These are phyloP conservation scores for Pachydiplax longipennis DNA, from an alignment of 2,888 invertebrate species.

Conservation along the genomic window DNA sequence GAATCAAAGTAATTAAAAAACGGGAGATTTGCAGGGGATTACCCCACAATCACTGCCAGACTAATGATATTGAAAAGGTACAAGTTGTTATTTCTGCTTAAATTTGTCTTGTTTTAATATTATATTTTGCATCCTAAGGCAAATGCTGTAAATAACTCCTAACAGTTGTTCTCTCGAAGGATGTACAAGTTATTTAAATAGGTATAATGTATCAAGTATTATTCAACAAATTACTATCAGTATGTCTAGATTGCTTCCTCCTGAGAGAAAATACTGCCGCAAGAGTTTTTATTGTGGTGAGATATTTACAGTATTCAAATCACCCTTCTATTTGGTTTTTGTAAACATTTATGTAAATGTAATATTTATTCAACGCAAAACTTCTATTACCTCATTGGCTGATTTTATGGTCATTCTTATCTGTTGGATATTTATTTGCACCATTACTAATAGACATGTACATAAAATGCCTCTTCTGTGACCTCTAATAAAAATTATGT, in stretches of 20 bases:
- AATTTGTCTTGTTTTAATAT: background rate
- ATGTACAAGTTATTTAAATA: no score
- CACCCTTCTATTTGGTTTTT: background rate
- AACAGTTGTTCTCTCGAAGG: no score
- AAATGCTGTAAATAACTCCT: background rate
- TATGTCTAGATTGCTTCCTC: no score
- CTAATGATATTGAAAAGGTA: background rate
- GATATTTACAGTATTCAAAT: background rate
- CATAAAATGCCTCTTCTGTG: constrained; percentile 26
- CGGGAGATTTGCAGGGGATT: background rate
- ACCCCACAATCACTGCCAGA: constrained; percentile 30
- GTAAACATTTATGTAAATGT: background rate
- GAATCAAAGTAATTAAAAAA: background rate
- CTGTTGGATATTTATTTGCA: background rate
- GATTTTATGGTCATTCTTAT: background rate
- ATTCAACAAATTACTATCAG: no score
- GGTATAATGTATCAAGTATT: no score
- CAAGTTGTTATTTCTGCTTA: background rate
- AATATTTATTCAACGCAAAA: background rate
- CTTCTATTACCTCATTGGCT: background rate
- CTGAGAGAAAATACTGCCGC: no score
- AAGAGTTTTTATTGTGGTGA: no score
- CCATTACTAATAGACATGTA: constrained; percentile 4
- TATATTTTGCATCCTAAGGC: constrained; percentile 26
- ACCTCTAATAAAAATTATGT: background rate